Percentiles rank a stretch among this genome's conserved stretches.
phyloP scores from a whole-genome alignment of 2,888 invertebrate genomes.

The Dione vanillae region DNA sequence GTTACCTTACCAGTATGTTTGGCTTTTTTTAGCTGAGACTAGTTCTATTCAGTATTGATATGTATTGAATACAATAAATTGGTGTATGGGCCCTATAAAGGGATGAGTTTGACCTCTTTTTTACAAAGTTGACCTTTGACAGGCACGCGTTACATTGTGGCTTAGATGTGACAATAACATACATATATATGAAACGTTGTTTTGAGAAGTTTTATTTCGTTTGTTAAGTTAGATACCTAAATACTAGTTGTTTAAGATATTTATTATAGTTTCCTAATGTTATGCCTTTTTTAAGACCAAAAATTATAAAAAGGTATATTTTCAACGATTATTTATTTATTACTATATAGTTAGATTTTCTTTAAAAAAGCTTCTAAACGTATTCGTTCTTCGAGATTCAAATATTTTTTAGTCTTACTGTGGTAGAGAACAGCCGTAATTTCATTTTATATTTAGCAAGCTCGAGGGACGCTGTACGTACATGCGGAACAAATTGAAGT shows the following conservation, averaged over 20 bases:
- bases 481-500: not conserved
- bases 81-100: not conserved
- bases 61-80: not conserved
- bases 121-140: constrained; percentile 33
- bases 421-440: constrained; percentile 27
- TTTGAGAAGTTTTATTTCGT: too few species aligned
- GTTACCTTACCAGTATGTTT: not conserved
- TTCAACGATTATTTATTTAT: too few species aligned
- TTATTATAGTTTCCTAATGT: too few species aligned
- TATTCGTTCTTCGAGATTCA: not conserved
- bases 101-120: constrained; percentile 34
- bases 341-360: not conserved
- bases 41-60: constrained; percentile 5
- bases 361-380: not conserved
- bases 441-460: constrained; percentile 39
- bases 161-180: not conserved
- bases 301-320: too few species aligned
- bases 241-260: too few species aligned
- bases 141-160: constrained; percentile 47
- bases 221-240: too few species aligned
- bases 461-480: constrained; percentile 48
- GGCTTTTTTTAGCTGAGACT: constrained; percentile 3
- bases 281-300: too few species aligned
- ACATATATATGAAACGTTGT: not conserved
- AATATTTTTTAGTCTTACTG: not conserved